Percentiles rank a stretch among this genome's conserved stretches.
Conservation (phyloP, 2,113 vertebrate species). For the Zosterops borbonicus region DNA sequence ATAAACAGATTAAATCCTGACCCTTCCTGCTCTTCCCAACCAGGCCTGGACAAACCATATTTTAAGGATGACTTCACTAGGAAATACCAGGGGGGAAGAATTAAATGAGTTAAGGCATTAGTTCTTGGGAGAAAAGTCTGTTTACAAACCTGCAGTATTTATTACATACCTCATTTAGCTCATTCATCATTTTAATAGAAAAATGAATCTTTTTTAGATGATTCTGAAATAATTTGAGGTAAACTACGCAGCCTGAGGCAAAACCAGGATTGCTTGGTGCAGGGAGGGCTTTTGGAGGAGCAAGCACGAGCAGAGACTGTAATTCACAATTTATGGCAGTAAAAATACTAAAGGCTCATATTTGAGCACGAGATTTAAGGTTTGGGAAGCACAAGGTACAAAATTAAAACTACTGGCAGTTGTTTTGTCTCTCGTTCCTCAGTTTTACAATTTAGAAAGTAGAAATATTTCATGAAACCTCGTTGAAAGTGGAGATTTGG, state of each 20-base stretch:
- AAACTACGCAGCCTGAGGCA: slow-evolving; percentile 74
- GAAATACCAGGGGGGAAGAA: slow-evolving; percentile 69
- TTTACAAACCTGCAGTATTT: slow-evolving; percentile 90
- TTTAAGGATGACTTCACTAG: slow-evolving; percentile 73
- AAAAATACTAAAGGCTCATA: slow-evolving; percentile 16
- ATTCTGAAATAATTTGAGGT: slow-evolving; percentile 77
- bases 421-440: background rate
- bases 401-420: background rate
- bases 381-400: background rate
- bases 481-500: background rate
- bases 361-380: background rate
- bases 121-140: slow-evolving; percentile 79
- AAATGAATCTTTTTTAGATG: slow-evolving; percentile 87
- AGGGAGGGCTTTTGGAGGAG: slow-evolving; percentile 9
- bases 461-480: background rate
- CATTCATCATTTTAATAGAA: slow-evolving; percentile 92
- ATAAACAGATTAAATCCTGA: slow-evolving; percentile 32
- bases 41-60: slow-evolving; percentile 17
- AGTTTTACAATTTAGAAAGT: background rate
- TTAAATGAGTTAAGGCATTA: slow-evolving; percentile 75
- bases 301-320: slow-evolving; percentile 8
- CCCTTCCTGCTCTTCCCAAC: slow-evolving; percentile 27
- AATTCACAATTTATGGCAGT: slow-evolving; percentile 44
- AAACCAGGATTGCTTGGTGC: slow-evolving; percentile 69
- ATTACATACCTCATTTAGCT: slow-evolving; percentile 96